Evolutionary conservation across 2,113 vertebrate species (phyloP), one percentile per base, ranked within the genome.

Genomic region (Pao palembangensis): DNA sequence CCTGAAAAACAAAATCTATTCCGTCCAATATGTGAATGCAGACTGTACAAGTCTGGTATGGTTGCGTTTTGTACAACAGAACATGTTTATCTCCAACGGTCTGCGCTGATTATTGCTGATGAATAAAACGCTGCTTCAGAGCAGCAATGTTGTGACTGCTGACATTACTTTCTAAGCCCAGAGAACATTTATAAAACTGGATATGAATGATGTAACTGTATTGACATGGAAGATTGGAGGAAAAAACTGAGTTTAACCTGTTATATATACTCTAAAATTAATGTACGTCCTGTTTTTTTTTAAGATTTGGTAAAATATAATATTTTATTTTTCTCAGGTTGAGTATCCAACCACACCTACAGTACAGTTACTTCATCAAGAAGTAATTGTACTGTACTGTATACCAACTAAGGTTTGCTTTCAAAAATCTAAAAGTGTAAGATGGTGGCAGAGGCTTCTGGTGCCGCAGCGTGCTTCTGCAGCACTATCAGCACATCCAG

Each of bases 401-500:
- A 23, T 23, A 23, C 21, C 21, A 23, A 2, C 21, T 23, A 23
- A 23, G 21, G 21, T 23, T 23, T 23, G 21, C 2, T 57, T 67
- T 51, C 38, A 11, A 64, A 64, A 53, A 73, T 64, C 57, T 60
- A 57, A 8, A 48, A 3, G 46, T n/a, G 17, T 73, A 14, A 54
- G 69, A 72, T 42, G 61, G 67, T 34, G 63, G 48, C 31, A 19
- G 50, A 75, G 70, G 69, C 77, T 71, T 69, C 71, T 83, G 75
- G 66, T 79, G 69, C 87, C 81, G 75, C 75, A 85, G 82, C 83
- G 69, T 67, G 81, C 75, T 80, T 84, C 57, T 87, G 84, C 57
- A 67, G 75, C 80, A 65, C 82, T 87, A 86, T 88, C 86, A 82
- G 76, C 62, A 60, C 74, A 84, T 86, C 77, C 88, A 88, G 86